Evolutionary conservation across 2,113 vertebrate genomes (phyloP).

Genomic region (Corvus cornix): DNA sequence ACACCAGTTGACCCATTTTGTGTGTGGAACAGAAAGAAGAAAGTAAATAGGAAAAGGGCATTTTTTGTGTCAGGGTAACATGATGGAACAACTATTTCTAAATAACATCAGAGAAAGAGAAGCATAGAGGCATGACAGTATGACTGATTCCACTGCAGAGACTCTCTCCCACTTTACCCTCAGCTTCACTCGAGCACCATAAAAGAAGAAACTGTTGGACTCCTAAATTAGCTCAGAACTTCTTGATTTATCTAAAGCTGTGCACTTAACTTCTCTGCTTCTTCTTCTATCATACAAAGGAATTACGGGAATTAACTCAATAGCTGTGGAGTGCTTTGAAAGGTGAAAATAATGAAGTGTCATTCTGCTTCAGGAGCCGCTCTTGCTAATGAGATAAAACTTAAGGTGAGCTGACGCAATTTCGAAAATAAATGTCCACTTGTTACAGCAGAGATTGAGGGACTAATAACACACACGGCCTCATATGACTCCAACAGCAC

Average conservation of each 20-base stretch:
- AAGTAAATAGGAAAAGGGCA: not conserved
- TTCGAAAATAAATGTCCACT: not conserved
- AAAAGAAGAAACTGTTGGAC: not conserved
- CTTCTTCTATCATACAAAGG: not conserved
- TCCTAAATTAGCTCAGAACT: not conserved
- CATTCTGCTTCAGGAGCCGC: not conserved
- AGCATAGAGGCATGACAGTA: not conserved
- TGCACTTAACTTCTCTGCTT: not conserved
- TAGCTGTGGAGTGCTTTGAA: not conserved
- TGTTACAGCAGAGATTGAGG: not conserved
- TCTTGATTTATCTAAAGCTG: not conserved
- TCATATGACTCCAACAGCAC: not conserved
- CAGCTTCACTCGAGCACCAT: not conserved
- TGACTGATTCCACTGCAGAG: not conserved
- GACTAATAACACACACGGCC: not conserved
- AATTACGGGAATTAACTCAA: not conserved
- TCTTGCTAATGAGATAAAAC: not conserved
- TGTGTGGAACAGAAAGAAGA: not conserved
- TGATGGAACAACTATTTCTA: not conserved
- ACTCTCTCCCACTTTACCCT: not conserved
- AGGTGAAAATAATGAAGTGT: constrained; percentile 1
- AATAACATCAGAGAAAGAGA: not conserved
- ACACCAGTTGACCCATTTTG: not conserved
- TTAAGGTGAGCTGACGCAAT: not conserved
- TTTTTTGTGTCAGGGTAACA: not conserved